These are phyloP conservation scores for Entosphenus tridentatus DNA, from an alignment of 2,113 vertebrate species.

Conservation along the genomic window DNA sequence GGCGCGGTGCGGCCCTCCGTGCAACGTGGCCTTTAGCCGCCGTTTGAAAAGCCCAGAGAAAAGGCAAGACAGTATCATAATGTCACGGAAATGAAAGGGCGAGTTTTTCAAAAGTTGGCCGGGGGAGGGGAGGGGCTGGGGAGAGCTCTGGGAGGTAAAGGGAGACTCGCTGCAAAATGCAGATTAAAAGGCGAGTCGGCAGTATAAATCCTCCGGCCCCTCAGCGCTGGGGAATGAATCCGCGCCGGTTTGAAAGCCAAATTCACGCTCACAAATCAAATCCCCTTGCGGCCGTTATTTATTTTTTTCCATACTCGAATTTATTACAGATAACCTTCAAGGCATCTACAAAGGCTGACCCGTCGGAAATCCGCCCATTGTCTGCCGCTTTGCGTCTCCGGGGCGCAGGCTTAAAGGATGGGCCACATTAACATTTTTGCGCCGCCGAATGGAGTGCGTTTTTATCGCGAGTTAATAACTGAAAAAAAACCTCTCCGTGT, in stretches of 20 bases:
- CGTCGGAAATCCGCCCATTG: slow-evolving; percentile 5
- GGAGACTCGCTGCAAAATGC: slow-evolving; percentile 6
- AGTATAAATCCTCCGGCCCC: slow-evolving; percentile 6
- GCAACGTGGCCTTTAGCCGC: background rate
- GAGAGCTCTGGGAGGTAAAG: background rate
- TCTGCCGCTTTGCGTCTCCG: slow-evolving; percentile 4
- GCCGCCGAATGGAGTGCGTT: slow-evolving; percentile 4
- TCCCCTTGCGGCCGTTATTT: slow-evolving; percentile 6
- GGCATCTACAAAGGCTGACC: slow-evolving; percentile 6
- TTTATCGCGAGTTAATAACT: slow-evolving; percentile 4
- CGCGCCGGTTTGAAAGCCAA: slow-evolving; percentile 2
- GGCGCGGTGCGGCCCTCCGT: too few species aligned
- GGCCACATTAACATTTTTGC: slow-evolving; percentile 4
- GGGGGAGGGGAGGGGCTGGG: background rate
- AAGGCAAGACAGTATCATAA: slow-evolving; percentile 4
- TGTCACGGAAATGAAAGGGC: slow-evolving; percentile 2
- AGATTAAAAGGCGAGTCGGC: slow-evolving; percentile 5
- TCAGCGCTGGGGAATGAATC: slow-evolving; percentile 3
- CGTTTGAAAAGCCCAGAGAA: background rate
- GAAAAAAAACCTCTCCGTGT: background rate
- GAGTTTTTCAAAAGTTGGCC: background rate
- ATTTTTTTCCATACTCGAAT: slow-evolving; percentile 5
- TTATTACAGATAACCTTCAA: slow-evolving; percentile 6
- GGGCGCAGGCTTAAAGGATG: background rate
- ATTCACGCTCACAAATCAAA: slow-evolving; percentile 5